Conservation (phyloP, 2,797 vertebrate species). For the Melanitta fusca region DNA sequence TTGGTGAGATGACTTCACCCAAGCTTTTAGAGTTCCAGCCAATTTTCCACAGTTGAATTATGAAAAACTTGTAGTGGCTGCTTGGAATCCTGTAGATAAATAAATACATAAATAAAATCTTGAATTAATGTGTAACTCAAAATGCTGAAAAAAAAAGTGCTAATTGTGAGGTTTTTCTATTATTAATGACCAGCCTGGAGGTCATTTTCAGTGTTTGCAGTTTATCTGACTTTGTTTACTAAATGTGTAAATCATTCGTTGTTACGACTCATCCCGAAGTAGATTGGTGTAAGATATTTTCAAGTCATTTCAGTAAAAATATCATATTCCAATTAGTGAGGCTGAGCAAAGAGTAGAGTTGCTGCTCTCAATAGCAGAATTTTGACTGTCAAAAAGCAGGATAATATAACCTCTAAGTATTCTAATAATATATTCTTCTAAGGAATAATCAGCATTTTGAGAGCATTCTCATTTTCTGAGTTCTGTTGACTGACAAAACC, state of each 20-base stretch:
- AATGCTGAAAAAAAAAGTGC: background rate
- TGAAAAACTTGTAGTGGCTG: background rate
- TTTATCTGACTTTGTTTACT: background rate
- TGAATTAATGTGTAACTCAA: background rate
- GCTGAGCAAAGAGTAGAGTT: background rate
- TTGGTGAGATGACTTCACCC: background rate
- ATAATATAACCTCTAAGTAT: background rate
- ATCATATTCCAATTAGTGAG: background rate
- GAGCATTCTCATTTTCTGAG: background rate
- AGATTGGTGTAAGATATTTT: background rate
- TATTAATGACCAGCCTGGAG: background rate
- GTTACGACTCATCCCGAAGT: background rate
- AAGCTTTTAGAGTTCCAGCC: background rate
- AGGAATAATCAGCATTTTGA: background rate
- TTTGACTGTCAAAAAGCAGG: fast-evolving
- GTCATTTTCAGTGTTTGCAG: background rate
- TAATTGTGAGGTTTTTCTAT: background rate
- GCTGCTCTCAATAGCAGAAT: background rate
- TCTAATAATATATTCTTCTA: background rate
- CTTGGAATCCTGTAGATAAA: background rate
- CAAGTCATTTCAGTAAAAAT: background rate
- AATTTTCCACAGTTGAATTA: background rate
- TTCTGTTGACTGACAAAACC: background rate
- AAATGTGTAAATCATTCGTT: background rate
- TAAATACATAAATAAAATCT: too few relatives aligned